Base-by-base conservation (phyloP, 2,797 vertebrate genomes). In the Poeciliopsis presidionis region DNA sequence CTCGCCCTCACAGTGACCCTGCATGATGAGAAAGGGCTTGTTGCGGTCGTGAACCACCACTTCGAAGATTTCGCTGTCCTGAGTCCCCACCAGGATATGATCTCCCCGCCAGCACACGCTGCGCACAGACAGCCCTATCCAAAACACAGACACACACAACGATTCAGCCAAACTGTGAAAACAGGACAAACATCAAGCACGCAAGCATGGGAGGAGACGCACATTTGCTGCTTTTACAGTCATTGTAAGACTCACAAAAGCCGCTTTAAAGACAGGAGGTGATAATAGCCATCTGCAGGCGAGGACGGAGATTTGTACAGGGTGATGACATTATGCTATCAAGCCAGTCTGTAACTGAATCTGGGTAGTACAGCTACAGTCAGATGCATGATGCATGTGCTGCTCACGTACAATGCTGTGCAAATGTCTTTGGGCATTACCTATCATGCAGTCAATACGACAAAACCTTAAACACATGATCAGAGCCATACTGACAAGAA, bases 1-100 rank as follows among this genome's bases (percentile, higher is more conserved):
- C 90, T 99, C 98, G 0, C 98, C 98, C 93, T 99, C 98, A 84
- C 98, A 99, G 92, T 99, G 98, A 57, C 98, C 98, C 95, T 99
- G 98, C 98, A 99, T 99, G 90, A 99, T 97, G 80, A 99, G 97
- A 94, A 99, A 98, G 91, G 98, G 98, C 89, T 99, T 99, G 92
- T 96, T 98, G 88, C 98, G 96, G 90, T 99, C 98, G 77, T 99
- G 98, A 67, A 99, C 98, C 91, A 99, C 98, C 89, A 99, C 97
- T 93, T 99, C 98, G 77, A 99, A 99, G 90, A 99, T 99, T 95
- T 99, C 98, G 75, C 98, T 99, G 80, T 99, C 98, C 89, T 99
- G 98, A 0, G 98, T 99, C 81, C 98, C 98, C 69, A 99, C 98
- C 75, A 99, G 94, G 86, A 99, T 99, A 90, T 99, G 98, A 93